Base-by-base conservation (phyloP, 2,113 vertebrate species). In the Atractosteus spatula region DNA sequence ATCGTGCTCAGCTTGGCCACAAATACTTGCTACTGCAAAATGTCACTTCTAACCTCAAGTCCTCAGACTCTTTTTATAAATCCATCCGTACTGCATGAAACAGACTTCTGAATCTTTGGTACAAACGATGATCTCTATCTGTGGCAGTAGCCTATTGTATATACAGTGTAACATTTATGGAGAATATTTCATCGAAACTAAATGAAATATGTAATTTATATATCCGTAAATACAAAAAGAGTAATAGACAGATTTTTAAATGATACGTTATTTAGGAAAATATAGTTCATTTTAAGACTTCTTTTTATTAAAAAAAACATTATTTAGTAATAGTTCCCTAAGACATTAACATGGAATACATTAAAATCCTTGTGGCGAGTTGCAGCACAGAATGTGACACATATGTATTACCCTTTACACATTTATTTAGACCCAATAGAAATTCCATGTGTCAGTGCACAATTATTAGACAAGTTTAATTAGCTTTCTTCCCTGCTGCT, bases 381-480 rank as follows among this genome's bases (percentile, higher is more conserved):
- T 55, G 8, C 14, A 61, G 59, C n/a, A 41, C 56, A 47, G 29
- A 71, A 70, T 8, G 81, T 92, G 89, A 89, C 87, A 90, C 87
- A 85, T 90, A 85, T 86, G 14, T 84, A 87, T 83, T 88, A 91
- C 85, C 86, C 87, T 87, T 81, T 77, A 84, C 87, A 80, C 85
- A 85, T 87, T 85, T 87, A 90, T 90, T 91, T 90, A 86, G 90
- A 89, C 86, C 89, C 79, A 76, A 85, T 82, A 89, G 90, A 91
- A 91, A 90, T 90, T 91, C 90, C 85, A 83, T 79, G 89, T 87
- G 90, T 93, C 91, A 86, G 83, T 84, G 84, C 86, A 85, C 91
- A 90, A 91, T 90, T 93, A 92, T 91, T 92, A 93, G 92, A 93
- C 90, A 92, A 86, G 88, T 91, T 93, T 93, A 94, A 94, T 95